These are phyloP conservation scores for Cataglyphis rosenhaueri DNA, from an alignment of 2,888 invertebrate species.

Conservation along the genomic window DNA sequence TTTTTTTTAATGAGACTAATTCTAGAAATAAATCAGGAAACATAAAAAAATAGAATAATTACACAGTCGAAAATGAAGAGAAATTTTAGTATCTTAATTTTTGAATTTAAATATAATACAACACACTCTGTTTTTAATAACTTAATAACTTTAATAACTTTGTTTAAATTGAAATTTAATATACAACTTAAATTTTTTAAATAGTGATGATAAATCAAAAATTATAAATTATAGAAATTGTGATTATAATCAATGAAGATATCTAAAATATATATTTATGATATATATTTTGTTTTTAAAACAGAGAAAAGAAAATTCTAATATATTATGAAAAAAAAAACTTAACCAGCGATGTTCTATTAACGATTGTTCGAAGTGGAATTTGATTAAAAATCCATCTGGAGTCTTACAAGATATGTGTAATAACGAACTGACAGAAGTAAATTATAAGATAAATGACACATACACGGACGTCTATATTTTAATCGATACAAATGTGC, in stretches of 20 bases:
- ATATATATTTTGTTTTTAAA: background rate
- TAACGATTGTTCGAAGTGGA: background rate
- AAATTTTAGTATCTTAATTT: background rate
- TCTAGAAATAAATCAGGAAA: background rate
- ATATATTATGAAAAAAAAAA: background rate
- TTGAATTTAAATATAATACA: background rate
- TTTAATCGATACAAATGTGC: conserved; percentile 43
- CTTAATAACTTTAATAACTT: background rate
- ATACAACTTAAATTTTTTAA: background rate
- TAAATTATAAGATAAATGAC: conserved; percentile 29
- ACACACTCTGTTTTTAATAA: background rate
- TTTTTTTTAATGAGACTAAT: background rate
- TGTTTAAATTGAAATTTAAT: background rate
- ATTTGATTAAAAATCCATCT: conserved; percentile 19
- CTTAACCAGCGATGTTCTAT: background rate
- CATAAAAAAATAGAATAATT: background rate
- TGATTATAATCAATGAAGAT: background rate
- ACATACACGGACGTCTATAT: conserved; percentile 27
- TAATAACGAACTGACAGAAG: conserved; percentile 23
- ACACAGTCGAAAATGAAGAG: background rate
- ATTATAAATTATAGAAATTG: background rate
- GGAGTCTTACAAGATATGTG: background rate
- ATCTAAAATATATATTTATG: too few relatives aligned
- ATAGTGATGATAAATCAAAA: background rate
- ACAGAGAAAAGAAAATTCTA: background rate